These are phyloP conservation scores for Syrista parreyssii DNA, from an alignment of 2,888 invertebrate genomes.

Conservation along the genomic window DNA sequence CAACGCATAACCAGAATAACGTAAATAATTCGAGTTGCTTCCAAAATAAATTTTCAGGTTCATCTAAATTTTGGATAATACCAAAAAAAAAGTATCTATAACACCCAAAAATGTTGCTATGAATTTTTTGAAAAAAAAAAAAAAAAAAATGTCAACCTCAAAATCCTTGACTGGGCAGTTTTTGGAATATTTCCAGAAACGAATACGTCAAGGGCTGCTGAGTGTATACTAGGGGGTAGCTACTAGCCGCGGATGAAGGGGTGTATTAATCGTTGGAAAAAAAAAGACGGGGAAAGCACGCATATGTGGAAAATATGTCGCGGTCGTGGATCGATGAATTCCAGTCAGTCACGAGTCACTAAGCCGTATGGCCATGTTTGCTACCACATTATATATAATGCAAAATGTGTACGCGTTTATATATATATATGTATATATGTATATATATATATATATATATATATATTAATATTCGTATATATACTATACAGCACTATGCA, in stretches of 20 bases:
- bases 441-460: not conserved
- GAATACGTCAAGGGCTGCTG: not conserved
- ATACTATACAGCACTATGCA: not conserved
- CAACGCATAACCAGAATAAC: not conserved
- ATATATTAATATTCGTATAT: not conserved
- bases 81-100: not conserved
- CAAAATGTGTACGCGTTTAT: not conserved
- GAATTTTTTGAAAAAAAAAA: not conserved
- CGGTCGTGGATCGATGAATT: constrained; percentile 26
- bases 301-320: constrained; percentile 12
- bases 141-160: not conserved
- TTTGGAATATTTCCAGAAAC: not conserved
- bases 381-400: constrained; percentile 11
- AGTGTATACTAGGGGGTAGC: not conserved
- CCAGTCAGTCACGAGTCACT: constrained; percentile 20
- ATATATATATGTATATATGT: not conserved
- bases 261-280: not conserved
- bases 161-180: not conserved
- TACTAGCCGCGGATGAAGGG: not conserved
- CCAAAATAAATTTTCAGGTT: not conserved
- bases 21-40: not conserved
- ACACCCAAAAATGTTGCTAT: too few species aligned
- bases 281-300: not conserved
- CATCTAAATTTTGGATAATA: not conserved
- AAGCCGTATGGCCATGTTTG: constrained; percentile 14